Evolutionary conservation across 2,888 invertebrate genomes (phyloP).

Genomic region (Epinotia nisella): DNA sequence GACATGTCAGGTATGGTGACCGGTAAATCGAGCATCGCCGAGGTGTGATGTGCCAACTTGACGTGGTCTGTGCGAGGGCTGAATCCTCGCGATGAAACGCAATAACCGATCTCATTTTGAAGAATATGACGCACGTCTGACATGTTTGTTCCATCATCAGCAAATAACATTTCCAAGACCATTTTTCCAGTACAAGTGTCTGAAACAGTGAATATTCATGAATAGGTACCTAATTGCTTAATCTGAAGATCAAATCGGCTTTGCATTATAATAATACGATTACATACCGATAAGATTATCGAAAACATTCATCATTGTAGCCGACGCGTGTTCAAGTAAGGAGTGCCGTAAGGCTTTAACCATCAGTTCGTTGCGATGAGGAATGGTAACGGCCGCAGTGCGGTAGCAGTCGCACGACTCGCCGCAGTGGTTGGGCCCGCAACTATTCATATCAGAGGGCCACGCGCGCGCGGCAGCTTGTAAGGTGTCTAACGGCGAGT

Average conservation of each 20-base stretch:
- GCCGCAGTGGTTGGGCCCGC: constrained; percentile 75
- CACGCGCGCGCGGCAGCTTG: constrained; percentile 65
- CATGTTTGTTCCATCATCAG: constrained; percentile 72
- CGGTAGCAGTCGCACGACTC: constrained; percentile 76
- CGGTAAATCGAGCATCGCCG: constrained; percentile 61
- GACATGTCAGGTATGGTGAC: constrained; percentile 59
- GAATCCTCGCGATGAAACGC: constrained; percentile 64
- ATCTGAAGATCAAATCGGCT: background rate
- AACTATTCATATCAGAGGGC: constrained; percentile 71
- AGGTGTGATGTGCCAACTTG: constrained; percentile 64
- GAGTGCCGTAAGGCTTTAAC: constrained; percentile 71
- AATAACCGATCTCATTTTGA: constrained; percentile 61
- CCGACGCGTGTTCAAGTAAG: constrained; percentile 70
- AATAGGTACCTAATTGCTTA: background rate
- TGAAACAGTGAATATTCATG: constrained; percentile 54
- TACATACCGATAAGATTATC: constrained; percentile 70
- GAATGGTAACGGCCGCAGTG: constrained; percentile 68
- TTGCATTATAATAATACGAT: background rate
- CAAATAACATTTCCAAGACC: constrained; percentile 68
- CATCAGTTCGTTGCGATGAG: constrained; percentile 76
- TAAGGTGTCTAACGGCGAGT: constrained; percentile 70
- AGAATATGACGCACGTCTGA: constrained; percentile 71
- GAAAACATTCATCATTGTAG: constrained; percentile 71
- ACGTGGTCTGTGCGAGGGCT: constrained; percentile 63
- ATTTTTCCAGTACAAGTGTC: constrained; percentile 71